Conservation (phyloP, 2,888 invertebrate genomes). For the Ennomos fuscantarius region DNA sequence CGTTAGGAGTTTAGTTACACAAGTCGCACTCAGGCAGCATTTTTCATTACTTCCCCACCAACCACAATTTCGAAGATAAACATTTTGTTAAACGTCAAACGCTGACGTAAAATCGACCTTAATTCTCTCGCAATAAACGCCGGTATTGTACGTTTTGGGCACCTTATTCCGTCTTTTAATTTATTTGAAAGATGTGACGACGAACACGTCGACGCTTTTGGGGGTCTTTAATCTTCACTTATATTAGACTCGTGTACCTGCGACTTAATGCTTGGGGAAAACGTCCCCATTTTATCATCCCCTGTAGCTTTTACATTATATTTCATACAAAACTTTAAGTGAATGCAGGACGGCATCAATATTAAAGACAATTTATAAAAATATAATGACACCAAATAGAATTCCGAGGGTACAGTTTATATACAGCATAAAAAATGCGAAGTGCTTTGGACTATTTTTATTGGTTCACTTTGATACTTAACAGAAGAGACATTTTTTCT, state of each 20-base stretch:
- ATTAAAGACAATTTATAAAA: slow-evolving; percentile 27
- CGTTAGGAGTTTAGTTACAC: slow-evolving; percentile 50
- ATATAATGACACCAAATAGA: slow-evolving; percentile 15
- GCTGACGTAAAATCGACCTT: slow-evolving; percentile 50
- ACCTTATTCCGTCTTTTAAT: slow-evolving; percentile 60
- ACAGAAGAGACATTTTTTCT: slow-evolving; percentile 11
- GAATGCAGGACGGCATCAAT: slow-evolving; percentile 19
- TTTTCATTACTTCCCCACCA: slow-evolving; percentile 61
- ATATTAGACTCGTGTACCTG: slow-evolving; percentile 50
- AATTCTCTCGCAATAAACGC: slow-evolving; percentile 45
- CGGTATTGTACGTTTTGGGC: slow-evolving; percentile 45
- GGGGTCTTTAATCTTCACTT: slow-evolving; percentile 62
- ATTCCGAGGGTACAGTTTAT: slow-evolving; percentile 17
- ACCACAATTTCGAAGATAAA: slow-evolving; percentile 61
- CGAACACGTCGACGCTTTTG: slow-evolving; percentile 57
- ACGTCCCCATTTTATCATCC: slow-evolving; percentile 19
- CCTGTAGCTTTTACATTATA: slow-evolving; percentile 14
- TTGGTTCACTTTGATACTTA: slow-evolving; percentile 20
- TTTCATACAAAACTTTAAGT: slow-evolving; percentile 18
- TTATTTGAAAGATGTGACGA: slow-evolving; percentile 60
- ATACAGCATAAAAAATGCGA: slow-evolving; percentile 5
- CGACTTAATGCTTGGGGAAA: slow-evolving; percentile 30
- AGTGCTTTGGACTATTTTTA: slow-evolving; percentile 20
- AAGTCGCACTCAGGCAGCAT: slow-evolving; percentile 51
- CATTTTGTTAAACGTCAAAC: slow-evolving; percentile 48